Percentiles rank a stretch among this genome's conserved stretches.
phyloP scores from a whole-genome alignment of 2,888 invertebrate species.

The Papilio demoleus region DNA sequence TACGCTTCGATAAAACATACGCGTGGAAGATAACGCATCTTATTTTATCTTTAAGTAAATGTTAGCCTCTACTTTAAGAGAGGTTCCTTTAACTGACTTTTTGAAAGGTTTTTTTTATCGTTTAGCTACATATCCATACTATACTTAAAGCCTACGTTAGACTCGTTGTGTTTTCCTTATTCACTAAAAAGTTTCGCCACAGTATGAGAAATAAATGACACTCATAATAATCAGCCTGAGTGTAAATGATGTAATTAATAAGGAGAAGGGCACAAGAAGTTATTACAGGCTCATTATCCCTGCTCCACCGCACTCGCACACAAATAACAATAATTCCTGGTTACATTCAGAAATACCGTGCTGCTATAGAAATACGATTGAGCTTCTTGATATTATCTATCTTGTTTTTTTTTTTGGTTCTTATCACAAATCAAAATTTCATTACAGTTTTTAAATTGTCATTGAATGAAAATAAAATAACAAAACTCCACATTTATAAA shows the following conservation, averaged over 20 bases:
- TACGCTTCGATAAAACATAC: constrained; percentile 29
- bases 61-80: not conserved
- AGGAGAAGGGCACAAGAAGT: constrained; percentile 16
- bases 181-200: not conserved
- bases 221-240: not conserved
- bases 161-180: not conserved
- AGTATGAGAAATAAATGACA: not conserved
- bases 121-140: too few species aligned
- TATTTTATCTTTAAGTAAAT: not conserved
- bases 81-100: not conserved
- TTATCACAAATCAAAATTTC: not conserved
- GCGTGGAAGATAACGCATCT: not conserved
- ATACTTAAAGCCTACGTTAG: not conserved
- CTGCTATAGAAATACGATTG: constrained; percentile 16
- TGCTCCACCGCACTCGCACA: constrained; percentile 13
- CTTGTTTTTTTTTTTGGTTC: not conserved
- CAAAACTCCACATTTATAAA: not conserved
- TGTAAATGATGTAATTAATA: constrained; percentile 19
- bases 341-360: not conserved
- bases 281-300: constrained; percentile 27
- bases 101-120: not conserved
- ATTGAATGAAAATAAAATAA: not conserved
- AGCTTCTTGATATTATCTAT: not conserved
- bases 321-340: constrained; percentile 35
- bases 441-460: not conserved